Conservation (phyloP, 2,797 vertebrate genomes). For the Oreochromis grahami region DNA sequence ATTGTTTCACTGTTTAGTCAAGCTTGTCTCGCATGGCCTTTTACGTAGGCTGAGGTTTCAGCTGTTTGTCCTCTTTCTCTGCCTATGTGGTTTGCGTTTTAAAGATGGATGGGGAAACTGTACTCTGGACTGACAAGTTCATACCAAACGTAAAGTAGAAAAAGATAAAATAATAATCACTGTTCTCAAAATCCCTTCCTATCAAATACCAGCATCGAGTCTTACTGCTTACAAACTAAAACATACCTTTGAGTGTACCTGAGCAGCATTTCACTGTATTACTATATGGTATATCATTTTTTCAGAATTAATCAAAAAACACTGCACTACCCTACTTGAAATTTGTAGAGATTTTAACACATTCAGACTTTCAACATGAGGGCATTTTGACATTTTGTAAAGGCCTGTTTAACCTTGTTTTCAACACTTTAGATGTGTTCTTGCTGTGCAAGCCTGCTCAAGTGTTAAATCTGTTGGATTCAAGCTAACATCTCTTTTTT, state of each 20-base stretch:
- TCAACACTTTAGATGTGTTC: background rate
- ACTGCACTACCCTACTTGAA: background rate
- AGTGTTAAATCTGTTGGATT: background rate
- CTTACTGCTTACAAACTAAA: background rate
- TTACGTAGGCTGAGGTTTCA: conserved; percentile 47
- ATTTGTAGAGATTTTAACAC: background rate
- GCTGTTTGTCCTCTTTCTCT: conserved; percentile 32
- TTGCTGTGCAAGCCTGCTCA: background rate
- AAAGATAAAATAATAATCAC: background rate
- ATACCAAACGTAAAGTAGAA: conserved; percentile 14
- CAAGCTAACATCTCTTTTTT: background rate
- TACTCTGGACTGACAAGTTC: conserved; percentile 10
- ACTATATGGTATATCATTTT: background rate
- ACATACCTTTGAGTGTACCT: background rate
- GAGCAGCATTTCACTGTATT: background rate
- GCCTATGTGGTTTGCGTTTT: conserved; percentile 21
- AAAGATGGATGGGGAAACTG: conserved; percentile 29
- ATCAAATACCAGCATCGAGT: background rate
- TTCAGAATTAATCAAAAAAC: background rate
- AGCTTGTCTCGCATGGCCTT: conserved; percentile 24
- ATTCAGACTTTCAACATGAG: background rate
- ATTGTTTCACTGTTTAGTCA: conserved; percentile 58
- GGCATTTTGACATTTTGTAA: background rate
- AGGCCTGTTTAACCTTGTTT: background rate
- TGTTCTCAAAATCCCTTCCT: background rate